Evolutionary conservation across 2,888 invertebrate species (phyloP).

Genomic region (Caenorhabditis sp.): DNA sequence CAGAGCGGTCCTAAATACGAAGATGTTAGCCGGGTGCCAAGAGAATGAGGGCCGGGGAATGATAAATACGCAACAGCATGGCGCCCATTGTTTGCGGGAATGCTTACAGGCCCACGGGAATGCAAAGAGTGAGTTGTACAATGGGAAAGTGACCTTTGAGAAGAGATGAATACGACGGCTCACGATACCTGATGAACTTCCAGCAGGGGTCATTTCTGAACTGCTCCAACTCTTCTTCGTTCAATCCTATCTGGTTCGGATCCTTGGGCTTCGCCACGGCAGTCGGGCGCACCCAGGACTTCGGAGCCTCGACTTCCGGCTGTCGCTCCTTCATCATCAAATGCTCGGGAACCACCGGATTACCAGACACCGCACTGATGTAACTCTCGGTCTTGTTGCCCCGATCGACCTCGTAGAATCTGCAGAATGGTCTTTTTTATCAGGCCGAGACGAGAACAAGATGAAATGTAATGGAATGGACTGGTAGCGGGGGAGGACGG

Average conservation of each 20-base stretch:
- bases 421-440: too few relatives aligned
- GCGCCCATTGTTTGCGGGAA: conserved; percentile 8
- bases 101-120: conserved; percentile 17
- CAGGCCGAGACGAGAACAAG: not conserved
- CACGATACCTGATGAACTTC: conserved; percentile 66
- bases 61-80: not conserved
- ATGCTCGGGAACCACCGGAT: conserved; percentile 66
- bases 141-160: conserved; percentile 1
- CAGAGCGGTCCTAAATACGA: conserved; percentile 69
- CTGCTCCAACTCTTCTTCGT: conserved; percentile 60
- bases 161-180: not conserved
- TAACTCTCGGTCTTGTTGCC: conserved; percentile 77
- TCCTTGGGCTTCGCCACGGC: conserved; percentile 15
- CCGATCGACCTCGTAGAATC: conserved; percentile 69
- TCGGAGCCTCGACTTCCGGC: not conserved
- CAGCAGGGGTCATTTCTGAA: conserved; percentile 68
- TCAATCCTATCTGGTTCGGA: conserved; percentile 59
- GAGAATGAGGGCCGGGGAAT: not conserved
- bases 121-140: not conserved
- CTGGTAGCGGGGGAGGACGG: too few relatives aligned
- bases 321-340: conserved; percentile 42
- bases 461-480: too few relatives aligned
- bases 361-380: conserved; percentile 73
- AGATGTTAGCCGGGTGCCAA: conserved; percentile 23
- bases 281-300: conserved; percentile 31